Conservation (phyloP, 2,113 vertebrate species). For the Alosa alosa region DNA sequence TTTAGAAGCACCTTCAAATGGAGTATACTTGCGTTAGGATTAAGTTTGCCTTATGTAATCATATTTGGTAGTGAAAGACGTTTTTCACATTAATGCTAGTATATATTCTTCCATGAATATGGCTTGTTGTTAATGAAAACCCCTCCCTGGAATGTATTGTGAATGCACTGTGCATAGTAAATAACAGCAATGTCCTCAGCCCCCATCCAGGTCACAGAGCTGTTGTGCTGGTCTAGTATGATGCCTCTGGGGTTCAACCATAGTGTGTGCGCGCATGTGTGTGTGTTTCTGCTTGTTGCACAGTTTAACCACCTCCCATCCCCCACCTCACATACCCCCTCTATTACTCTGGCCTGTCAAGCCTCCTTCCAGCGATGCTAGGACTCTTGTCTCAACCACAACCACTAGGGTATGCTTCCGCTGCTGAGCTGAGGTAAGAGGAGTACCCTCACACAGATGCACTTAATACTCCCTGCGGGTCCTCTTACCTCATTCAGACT, state of each 20-base stretch:
- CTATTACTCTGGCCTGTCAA: background rate
- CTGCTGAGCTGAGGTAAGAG: background rate
- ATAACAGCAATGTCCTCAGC: background rate
- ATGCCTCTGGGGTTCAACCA: background rate
- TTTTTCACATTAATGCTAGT: background rate
- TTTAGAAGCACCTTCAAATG: background rate
- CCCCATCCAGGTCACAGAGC: background rate
- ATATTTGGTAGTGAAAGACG: background rate
- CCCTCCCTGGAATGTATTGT: background rate
- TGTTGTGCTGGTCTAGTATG: background rate
- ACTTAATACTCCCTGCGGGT: constrained; percentile 15
- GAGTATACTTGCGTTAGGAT: background rate
- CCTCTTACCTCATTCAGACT: constrained; percentile 3
- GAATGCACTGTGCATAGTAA: background rate
- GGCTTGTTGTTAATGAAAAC: background rate
- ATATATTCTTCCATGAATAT: background rate
- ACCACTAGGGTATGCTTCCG: background rate
- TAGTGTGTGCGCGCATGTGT: background rate
- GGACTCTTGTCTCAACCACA: background rate
- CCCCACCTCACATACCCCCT: background rate
- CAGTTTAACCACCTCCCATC: background rate
- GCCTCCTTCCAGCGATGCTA: background rate
- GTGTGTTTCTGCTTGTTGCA: constrained; percentile 11
- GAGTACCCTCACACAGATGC: background rate
- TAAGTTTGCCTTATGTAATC: background rate